Conservation (phyloP, 2,113 vertebrate genomes). For the Trochalopteron elliotii region DNA sequence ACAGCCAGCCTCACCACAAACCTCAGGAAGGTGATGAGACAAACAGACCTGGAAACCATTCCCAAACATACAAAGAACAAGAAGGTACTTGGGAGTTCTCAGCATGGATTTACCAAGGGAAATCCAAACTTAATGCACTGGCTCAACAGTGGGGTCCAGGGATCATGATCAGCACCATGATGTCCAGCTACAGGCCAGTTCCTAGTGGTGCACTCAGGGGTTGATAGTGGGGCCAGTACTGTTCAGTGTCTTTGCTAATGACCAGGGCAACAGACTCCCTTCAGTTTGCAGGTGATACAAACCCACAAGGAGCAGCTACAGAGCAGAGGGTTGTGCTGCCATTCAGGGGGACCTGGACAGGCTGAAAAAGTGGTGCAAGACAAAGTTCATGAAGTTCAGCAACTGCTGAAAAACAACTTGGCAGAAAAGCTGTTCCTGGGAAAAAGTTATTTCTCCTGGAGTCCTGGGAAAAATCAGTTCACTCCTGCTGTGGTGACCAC, state of each 20-base stretch:
- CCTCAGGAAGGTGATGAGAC: not conserved
- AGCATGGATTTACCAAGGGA: not conserved
- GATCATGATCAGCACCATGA: not conserved
- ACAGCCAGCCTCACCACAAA: not conserved
- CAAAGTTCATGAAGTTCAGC: not conserved
- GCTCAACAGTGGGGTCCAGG: too few relatives aligned
- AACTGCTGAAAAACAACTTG: not conserved
- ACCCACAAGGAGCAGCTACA: not conserved
- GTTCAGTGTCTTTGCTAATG: not conserved
- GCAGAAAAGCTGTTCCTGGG: not conserved
- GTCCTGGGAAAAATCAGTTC: not conserved
- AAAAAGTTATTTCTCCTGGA: not conserved
- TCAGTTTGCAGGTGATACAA: not conserved
- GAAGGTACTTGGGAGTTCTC: not conserved
- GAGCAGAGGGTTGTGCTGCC: not conserved
- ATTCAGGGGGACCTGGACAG: not conserved
- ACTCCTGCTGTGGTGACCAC: not conserved
- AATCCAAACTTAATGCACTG: not conserved
- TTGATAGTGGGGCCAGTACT: not conserved
- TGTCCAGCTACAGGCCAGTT: not conserved
- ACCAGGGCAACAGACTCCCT: rapidly evolving
- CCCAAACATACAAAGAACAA: not conserved
- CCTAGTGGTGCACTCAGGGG: not conserved
- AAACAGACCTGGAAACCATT: not conserved
- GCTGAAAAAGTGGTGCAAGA: not conserved